Evolutionary conservation across 2,113 vertebrate species (phyloP).

Genomic region (Albula goreensis): DNA sequence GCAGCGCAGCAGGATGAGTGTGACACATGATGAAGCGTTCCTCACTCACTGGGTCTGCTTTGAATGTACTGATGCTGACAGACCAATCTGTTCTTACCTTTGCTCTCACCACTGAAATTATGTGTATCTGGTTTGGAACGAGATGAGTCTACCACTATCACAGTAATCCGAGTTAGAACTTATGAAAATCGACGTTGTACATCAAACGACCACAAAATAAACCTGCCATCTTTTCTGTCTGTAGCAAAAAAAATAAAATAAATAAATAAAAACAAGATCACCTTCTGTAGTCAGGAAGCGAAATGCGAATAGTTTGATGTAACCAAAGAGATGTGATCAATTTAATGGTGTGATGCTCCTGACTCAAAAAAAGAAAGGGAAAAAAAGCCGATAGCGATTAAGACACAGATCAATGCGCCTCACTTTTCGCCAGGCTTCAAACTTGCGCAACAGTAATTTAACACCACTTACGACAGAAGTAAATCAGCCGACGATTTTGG

Average conservation of each 20-base stretch:
- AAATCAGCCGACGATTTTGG: background rate
- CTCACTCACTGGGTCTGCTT: background rate
- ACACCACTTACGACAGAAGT: background rate
- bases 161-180: background rate
- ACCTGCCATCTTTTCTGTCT: background rate
- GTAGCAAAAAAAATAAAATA: background rate
- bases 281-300: background rate
- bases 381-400: background rate
- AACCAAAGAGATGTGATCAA: background rate
- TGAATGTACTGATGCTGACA: background rate
- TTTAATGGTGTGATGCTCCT: background rate
- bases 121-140: background rate
- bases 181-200: background rate
- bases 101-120: background rate
- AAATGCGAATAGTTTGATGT: background rate
- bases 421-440: background rate
- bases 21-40: background rate
- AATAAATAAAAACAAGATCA: background rate
- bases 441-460: background rate
- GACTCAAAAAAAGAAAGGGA: background rate
- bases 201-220: background rate
- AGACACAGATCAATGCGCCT: background rate
- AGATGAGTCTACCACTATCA: background rate
- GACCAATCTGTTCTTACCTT: background rate
- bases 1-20: background rate